Conservation (phyloP, 2,113 vertebrate genomes). For the Ginglymostoma cirratum region DNA sequence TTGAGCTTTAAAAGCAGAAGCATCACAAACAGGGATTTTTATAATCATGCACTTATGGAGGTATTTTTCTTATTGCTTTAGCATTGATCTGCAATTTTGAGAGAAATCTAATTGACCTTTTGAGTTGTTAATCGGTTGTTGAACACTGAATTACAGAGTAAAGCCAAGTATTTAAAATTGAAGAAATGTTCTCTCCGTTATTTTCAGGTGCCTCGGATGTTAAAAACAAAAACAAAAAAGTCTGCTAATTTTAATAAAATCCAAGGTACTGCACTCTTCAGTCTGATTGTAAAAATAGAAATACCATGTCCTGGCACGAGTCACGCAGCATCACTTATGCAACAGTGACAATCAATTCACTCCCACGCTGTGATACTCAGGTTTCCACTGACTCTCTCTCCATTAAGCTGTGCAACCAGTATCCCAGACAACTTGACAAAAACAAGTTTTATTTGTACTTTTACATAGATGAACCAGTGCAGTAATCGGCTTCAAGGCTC, state of each 20-base stretch:
- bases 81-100: background rate
- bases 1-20: background rate
- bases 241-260: background rate
- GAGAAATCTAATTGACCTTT: background rate
- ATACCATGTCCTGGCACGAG: background rate
- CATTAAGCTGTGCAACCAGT: background rate
- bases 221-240: background rate
- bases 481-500: background rate
- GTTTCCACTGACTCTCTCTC: conserved; percentile 15
- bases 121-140: background rate
- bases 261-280: background rate
- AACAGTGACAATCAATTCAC: conserved; percentile 14
- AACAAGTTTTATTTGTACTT: background rate
- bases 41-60: background rate
- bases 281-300: background rate
- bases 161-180: background rate
- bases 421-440: conserved; percentile 4
- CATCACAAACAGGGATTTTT: background rate
- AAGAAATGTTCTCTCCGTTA: background rate
- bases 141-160: background rate
- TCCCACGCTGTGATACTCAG: conserved; percentile 24
- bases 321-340: conserved; percentile 27
- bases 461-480: background rate
- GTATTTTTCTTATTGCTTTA: background rate
- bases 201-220: background rate